Evolutionary conservation across 2,113 vertebrate species (phyloP), one percentile per base, ranked within the genome.

Genomic region (Mesembrinibis cayennensis): DNA sequence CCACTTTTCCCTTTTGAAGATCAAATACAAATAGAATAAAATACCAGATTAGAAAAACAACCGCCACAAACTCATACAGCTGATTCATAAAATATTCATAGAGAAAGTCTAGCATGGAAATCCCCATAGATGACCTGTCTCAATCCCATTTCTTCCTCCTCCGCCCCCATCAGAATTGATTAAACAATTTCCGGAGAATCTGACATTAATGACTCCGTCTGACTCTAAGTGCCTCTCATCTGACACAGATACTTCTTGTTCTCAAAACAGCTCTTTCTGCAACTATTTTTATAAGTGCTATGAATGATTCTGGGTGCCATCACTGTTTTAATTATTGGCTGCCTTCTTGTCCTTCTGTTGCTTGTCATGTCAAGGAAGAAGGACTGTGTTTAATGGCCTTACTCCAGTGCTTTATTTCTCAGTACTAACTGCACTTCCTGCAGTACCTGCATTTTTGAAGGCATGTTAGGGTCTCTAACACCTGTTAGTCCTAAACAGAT

Each of bases 1-100:
- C 36, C 78, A 44, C 61, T 66, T 73, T 49, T 66, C 47, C 44
- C 49, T 89, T 55, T 2, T 47, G 62, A 89, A 84, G 40, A 77
- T 70, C 71, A 93, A 81, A 88, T 1, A 58, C 34, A 26, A 92
- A 82, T 2, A 38, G 79, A 86, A 66, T 27, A 49, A 86, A 90
- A 67, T 8, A 58, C 4, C 4, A 47, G 45, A 49, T 58, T 44
- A 11, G 8, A 26, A 29, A 61, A 49, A 49, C n/a, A 42, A 26
- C 56, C 1, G 2, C 47, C 84, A 44, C 38, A 49, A 36, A 56
- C 40, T 87, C 84, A 25, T 50, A 16, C 49, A 94, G 85, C 82
- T 87, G 66, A 86, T n/a, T 92, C 93, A 94, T 90, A 50, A 93
- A 92, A 80, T 36, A 90, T 90, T 92, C 71, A 80, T 4, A 3